Evolutionary conservation across 2,113 vertebrate genomes (phyloP).

Genomic region (Notiomystis cincta): DNA sequence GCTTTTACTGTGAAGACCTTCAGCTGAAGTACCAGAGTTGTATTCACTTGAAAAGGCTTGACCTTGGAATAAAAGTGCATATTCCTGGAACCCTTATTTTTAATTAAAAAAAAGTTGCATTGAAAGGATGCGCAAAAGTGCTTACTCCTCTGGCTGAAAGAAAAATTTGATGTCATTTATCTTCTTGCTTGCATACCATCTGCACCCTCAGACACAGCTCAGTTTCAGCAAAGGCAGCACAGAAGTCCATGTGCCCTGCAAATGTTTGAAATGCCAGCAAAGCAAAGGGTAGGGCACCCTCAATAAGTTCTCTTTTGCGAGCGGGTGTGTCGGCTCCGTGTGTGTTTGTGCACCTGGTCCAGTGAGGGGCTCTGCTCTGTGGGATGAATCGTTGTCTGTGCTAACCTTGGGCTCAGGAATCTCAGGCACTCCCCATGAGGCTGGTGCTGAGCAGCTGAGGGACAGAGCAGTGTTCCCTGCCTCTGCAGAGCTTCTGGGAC

Average conservation of each 20-base stretch:
- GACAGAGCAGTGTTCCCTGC: neutral
- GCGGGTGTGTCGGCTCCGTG: neutral
- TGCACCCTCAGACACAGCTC: conserved; percentile 3
- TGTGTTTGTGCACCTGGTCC: neutral
- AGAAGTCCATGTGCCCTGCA: rapidly evolving
- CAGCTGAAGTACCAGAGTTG: conserved; percentile 79
- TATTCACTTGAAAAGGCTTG: conserved; percentile 76
- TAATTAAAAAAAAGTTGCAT: conserved; percentile 67
- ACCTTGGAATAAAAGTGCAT: conserved; percentile 74
- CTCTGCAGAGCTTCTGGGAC: neutral
- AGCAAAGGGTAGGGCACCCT: neutral
- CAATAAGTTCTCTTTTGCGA: neutral
- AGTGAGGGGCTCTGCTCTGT: neutral
- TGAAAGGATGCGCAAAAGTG: conserved; percentile 66
- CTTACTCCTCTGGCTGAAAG: neutral
- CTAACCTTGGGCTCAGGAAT: neutral
- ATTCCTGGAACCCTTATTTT: conserved; percentile 72
- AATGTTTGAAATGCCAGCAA: neutral
- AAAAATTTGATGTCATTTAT: conserved; percentile 2
- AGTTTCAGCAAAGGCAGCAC: neutral
- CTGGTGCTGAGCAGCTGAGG: neutral
- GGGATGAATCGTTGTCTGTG: neutral
- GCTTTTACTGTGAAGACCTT: conserved; percentile 85
- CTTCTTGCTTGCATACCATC: conserved; percentile 22
- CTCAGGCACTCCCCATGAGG: neutral